Conservation (phyloP, 2,888 invertebrate species). For the Argynnis bischoffii region DNA sequence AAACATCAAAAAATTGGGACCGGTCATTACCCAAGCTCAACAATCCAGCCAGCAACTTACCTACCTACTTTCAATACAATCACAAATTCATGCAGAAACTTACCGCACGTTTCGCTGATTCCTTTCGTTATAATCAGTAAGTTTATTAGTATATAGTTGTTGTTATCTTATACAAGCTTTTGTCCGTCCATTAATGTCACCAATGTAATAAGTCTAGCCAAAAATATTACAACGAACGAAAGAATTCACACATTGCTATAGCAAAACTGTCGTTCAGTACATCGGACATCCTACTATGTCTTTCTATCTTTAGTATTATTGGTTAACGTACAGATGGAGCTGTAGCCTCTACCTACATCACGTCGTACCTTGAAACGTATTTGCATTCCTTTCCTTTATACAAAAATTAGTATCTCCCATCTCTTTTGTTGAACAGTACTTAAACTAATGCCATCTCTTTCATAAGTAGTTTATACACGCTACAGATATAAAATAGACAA, state of each 20-base stretch:
- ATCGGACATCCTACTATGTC: conserved; percentile 35
- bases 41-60: conserved; percentile 58
- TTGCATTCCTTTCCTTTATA: conserved; percentile 35
- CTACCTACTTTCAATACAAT: conserved; percentile 71
- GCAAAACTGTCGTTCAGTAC: conserved; percentile 48
- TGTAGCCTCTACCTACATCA: conserved; percentile 33
- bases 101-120: conserved; percentile 57
- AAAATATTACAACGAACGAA: conserved; percentile 59
- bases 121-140: conserved; percentile 24
- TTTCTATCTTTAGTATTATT: conserved; percentile 44
- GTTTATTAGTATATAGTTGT: conserved; percentile 16
- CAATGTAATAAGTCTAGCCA: conserved; percentile 42
- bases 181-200: conserved; percentile 43
- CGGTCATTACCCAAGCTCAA: conserved; percentile 70
- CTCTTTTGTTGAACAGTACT: conserved; percentile 19
- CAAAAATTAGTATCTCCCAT: background rate
- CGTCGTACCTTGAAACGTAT: conserved; percentile 26
- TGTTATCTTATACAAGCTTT: conserved; percentile 35
- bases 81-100: conserved; percentile 66
- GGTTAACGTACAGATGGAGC: conserved; percentile 42
- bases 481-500: background rate
- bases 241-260: conserved; percentile 64
- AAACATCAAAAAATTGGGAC: conserved; percentile 59
- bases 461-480: conserved; percentile 2
- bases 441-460: conserved; percentile 34